A percentile compares a stretch with the other conserved stretches of the same genome.
phyloP scores from a whole-genome alignment of 2,113 vertebrate species.

The Xiphophorus hellerii region DNA sequence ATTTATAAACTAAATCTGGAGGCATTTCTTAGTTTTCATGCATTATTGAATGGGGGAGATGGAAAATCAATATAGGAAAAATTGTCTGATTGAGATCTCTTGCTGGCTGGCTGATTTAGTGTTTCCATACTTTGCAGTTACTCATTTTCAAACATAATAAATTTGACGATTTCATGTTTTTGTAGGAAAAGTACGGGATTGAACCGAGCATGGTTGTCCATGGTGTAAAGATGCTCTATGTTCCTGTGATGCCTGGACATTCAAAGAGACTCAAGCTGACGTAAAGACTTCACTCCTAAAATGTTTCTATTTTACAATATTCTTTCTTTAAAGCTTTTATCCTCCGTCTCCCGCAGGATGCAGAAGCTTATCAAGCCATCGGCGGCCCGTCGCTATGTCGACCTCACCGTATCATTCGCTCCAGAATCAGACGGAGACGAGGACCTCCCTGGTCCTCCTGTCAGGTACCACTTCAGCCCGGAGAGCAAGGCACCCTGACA shows the following conservation, averaged over 20 bases:
- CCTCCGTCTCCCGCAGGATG: slow-evolving; percentile 83
- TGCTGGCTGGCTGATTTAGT: not conserved
- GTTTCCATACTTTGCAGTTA: not conserved
- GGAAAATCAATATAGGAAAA: not conserved
- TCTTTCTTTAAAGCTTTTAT: not conserved
- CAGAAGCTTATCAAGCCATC: slow-evolving; percentile 96
- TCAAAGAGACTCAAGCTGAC: slow-evolving; percentile 95
- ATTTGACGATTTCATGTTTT: slow-evolving; percentile 25
- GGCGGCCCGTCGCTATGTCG: slow-evolving; percentile 90
- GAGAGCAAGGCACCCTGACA: slow-evolving; percentile 75
- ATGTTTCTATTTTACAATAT: not conserved
- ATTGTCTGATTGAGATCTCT: not conserved
- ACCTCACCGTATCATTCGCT: slow-evolving; percentile 96
- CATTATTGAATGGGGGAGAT: not conserved
- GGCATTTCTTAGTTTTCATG: not conserved
- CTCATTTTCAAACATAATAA: not conserved
- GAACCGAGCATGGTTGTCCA: slow-evolving; percentile 98
- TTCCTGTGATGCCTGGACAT: slow-evolving; percentile 97
- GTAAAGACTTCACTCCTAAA: slow-evolving; percentile 78
- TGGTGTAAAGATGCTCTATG: slow-evolving; percentile 98
- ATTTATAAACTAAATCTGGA: too few species aligned
- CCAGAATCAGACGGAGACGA: slow-evolving; percentile 93
- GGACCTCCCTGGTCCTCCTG: slow-evolving; percentile 94
- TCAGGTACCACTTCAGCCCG: slow-evolving; percentile 92
- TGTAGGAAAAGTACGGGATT: slow-evolving; percentile 94